Percentiles rank a stretch among this genome's conserved stretches.
These are phyloP conservation scores for Rhagonycha fulva DNA, from an alignment of 2,888 invertebrate genomes.

Conservation along the genomic window DNA sequence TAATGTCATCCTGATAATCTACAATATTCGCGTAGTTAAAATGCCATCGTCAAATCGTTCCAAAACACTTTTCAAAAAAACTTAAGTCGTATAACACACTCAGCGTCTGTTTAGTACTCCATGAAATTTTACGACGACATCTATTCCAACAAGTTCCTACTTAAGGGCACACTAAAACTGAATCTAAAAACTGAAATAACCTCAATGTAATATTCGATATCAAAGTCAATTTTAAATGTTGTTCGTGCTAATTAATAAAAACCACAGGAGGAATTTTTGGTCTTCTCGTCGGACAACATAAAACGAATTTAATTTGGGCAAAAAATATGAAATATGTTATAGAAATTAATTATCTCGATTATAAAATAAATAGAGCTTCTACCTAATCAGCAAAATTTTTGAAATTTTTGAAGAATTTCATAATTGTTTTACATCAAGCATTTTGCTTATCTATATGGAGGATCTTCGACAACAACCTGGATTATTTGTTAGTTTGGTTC, in stretches of 20 bases:
- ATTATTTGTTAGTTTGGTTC: neutral
- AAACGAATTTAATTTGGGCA: conserved; percentile 2
- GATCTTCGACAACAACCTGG: neutral
- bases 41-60: conserved; percentile 45
- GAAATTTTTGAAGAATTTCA: neutral
- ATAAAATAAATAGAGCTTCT: neutral
- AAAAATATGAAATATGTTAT: neutral
- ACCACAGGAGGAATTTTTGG: conserved; percentile 7
- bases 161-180: conserved; percentile 46
- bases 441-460: neutral
- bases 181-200: conserved; percentile 41
- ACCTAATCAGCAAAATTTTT: neutral
- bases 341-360: neutral
- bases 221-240: conserved; percentile 19
- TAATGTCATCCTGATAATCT: conserved; percentile 17
- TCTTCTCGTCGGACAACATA: conserved; percentile 16
- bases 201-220: conserved; percentile 35
- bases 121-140: conserved; percentile 53
- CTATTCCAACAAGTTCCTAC: conserved; percentile 46
- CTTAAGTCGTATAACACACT: conserved; percentile 44
- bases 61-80: conserved; percentile 32
- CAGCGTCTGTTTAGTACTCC: conserved; percentile 48
- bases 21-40: conserved; percentile 41
- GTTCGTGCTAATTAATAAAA: conserved; percentile 20
- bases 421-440: neutral